These are phyloP conservation scores for Hoplias malabaricus DNA, from an alignment of 2,113 vertebrate species.

Conservation along the genomic window DNA sequence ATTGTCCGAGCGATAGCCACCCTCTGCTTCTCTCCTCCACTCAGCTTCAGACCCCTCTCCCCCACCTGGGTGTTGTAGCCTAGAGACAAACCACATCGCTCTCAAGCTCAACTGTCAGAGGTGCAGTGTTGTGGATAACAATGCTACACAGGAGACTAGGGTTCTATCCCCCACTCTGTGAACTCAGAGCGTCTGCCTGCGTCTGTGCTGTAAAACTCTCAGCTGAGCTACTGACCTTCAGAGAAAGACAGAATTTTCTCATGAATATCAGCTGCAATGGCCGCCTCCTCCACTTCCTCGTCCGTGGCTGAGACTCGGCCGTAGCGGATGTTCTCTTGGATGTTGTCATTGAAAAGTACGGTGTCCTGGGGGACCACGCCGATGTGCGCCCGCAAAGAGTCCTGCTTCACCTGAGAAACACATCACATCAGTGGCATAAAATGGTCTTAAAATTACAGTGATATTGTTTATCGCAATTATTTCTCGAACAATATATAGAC, in stretches of 20 bases:
- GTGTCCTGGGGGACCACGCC: slow-evolving; percentile 98
- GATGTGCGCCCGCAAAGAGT: slow-evolving; percentile 85
- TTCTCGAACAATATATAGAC: too few species aligned
- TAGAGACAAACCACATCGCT: slow-evolving; percentile 49
- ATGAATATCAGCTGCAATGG: slow-evolving; percentile 87
- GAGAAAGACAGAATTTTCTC: slow-evolving; percentile 85
- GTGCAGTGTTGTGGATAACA: too few species aligned
- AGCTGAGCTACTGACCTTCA: slow-evolving; percentile 72
- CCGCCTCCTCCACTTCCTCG: slow-evolving; percentile 88
- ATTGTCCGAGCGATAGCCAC: slow-evolving; percentile 94
- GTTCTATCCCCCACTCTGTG: too few species aligned
- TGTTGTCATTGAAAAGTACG: slow-evolving; percentile 92
- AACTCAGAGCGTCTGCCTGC: too few species aligned
- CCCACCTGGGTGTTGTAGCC: slow-evolving; percentile 93
- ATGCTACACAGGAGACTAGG: too few species aligned
- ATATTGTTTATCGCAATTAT: too few species aligned
- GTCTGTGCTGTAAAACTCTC: neutral
- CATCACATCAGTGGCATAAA: neutral
- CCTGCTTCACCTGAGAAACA: slow-evolving; percentile 83
- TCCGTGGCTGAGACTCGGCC: slow-evolving; percentile 82
- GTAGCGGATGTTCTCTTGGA: slow-evolving; percentile 91
- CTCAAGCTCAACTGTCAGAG: too few species aligned
- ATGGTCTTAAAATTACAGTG: too few species aligned
- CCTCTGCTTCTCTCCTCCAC: slow-evolving; percentile 94
- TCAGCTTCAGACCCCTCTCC: slow-evolving; percentile 93